A percentile compares a stretch with the other conserved stretches of the same genome.
These are phyloP conservation scores for Metridium senile DNA, from an alignment of 92 coral and sea anemone genomes.

Conservation along the genomic window DNA sequence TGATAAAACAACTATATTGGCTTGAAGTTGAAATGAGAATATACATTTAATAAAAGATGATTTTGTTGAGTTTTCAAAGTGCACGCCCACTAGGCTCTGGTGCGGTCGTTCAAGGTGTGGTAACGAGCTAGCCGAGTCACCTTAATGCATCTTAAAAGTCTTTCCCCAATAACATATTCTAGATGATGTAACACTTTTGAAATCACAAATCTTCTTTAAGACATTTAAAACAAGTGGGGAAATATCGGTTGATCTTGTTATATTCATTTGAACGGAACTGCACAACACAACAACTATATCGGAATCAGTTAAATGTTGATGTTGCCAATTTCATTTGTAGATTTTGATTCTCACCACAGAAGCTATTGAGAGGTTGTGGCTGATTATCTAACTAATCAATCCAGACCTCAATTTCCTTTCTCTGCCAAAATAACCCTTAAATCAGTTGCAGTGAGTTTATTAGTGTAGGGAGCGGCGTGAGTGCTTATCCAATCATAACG, in stretches of 20 bases:
- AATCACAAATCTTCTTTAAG: neutral
- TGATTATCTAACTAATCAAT: constrained; percentile 61
- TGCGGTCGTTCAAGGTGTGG: constrained; percentile 36
- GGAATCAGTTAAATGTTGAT: constrained; percentile 18
- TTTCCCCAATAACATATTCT: neutral
- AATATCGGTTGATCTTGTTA: neutral
- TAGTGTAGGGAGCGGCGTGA: constrained; percentile 30
- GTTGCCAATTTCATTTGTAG: constrained; percentile 28
- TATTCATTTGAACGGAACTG: neutral
- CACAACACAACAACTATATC: neutral
- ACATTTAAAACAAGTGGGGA: neutral
- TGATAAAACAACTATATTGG: constrained; percentile 41
- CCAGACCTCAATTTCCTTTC: constrained; percentile 60
- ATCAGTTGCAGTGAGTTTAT: constrained; percentile 64
- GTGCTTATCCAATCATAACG: constrained; percentile 34
- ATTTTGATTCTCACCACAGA: constrained; percentile 45
- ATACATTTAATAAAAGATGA: constrained; percentile 32
- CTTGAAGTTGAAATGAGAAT: constrained; percentile 27
- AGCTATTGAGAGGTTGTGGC: constrained; percentile 31
- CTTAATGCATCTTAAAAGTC: constrained; percentile 7
- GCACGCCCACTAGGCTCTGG: constrained; percentile 22
- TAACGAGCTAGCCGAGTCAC: neutral
- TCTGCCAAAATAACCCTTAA: constrained; percentile 53
- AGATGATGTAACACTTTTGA: neutral
- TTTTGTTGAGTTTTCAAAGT: constrained; percentile 20